Evolutionary conservation across 2,888 invertebrate species (phyloP), one percentile per base, ranked within the genome.

Genomic region (Brachyopa scutellaris): DNA sequence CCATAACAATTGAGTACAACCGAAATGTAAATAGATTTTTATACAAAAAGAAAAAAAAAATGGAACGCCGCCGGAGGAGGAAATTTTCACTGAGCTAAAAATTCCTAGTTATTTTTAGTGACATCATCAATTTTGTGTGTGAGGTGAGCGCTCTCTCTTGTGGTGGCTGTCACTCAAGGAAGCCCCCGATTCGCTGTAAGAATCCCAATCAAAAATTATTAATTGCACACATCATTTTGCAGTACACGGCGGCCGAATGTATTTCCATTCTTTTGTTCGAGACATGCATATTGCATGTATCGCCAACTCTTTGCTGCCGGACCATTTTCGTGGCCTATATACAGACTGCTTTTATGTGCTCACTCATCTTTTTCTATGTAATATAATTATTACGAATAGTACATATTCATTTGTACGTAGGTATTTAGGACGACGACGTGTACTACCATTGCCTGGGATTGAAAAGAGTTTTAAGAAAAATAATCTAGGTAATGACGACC

Each of bases 81-180:
- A 69, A 67, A 69, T 80, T 76, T 80, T 80, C 76, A 64, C 36
- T 49, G 77, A 82, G 78, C 78, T 70, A 78, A 73, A 83, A 70
- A 66, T 72, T 70, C 51, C 21, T 64, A 78, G 78, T 83, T 83
- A 83, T 83, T 83, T 83, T 83, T 83, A 83, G 83, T 83, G 83
- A 83, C 83, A 83, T 83, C 83, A 83, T 83, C 83, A 83, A 83
- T 83, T 83, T 83, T 78, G 72, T 83, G 66, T 78, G 78, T 76
- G 62, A 64, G 62, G 33, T 3, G 53, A 42, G 23, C 29, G 49
- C 26, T 72, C 49, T 72, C 49, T 72, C 72, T 72, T 59, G 40
- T 77, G 38, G 82, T 77, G 64, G 66, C 78, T 83, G 83, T 83
- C 83, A 83, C 72, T 83, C 83, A 83, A 77, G 70, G 70, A 82